Base-by-base conservation (phyloP, 1,140 invertebrate species). In the Sesamia nonagrioides region DNA sequence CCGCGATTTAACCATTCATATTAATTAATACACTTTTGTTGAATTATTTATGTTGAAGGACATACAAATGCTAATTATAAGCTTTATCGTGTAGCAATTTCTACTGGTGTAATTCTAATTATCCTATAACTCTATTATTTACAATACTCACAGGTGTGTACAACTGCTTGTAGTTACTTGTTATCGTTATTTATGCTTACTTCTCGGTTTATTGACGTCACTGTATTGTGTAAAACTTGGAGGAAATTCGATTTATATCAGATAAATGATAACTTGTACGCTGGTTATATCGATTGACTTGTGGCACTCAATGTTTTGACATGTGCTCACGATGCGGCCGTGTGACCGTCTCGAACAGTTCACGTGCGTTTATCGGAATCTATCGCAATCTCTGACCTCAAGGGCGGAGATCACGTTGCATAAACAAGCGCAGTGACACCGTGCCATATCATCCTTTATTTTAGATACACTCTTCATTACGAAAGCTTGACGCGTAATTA, bases 361-460 rank as follows among this genome's bases (percentile, higher is more conserved):
- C 85, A 87, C 88, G 86, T 89, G 87, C 73, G 58, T 48, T 78
- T 83, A 84, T 87, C 82, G 80, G 60, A 72, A 77, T 71, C 84
- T 84, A 84, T 88, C 84, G 79, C 84, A 81, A 88, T 90, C 85
- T 81, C 58, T 84, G 83, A 86, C 82, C 84, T 82, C 82, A 78
- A 84, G 82, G 76, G 35, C 76, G 60, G 71, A 84, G 84, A 86
- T 89, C 87, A 89, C 89, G 88, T 88, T 83, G 79, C 71, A 50
- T 69, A 56, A 60, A 76, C 61, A 74, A 63, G 48, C 58, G 42
- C 60, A 42, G 6, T 66, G 17, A 68, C 68, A 79, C 45, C 60
- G 61, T 71, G 58, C 58, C 42, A 50, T 75, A 75, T 75, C 73
- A 50, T 63, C 27, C 27, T 13, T 60, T 75, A 61, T 45, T 58